These are phyloP conservation scores for Teleopsis dalmanni DNA, from an alignment of 1,140 invertebrate genomes.

Conservation along the genomic window DNA sequence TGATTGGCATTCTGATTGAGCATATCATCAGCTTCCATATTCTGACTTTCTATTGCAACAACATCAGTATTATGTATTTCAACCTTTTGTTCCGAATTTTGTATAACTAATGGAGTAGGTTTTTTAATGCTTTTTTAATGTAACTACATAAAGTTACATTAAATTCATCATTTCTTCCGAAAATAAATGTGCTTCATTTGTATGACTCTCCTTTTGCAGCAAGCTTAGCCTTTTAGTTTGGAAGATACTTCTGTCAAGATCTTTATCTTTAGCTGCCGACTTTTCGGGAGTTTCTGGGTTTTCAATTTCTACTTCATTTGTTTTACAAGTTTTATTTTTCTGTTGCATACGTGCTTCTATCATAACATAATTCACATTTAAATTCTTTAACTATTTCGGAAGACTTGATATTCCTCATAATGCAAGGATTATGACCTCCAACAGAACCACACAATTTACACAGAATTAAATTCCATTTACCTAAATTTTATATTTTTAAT, in stretches of 20 bases:
- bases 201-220: neutral
- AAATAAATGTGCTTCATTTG: neutral
- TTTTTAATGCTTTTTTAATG: too few species aligned
- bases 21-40: too few species aligned
- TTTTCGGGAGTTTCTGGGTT: neutral
- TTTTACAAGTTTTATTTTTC: too few species aligned
- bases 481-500: constrained; percentile 1
- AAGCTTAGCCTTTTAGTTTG: neutral
- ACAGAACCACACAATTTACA: constrained; percentile 9
- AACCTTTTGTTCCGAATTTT: too few species aligned
- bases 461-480: constrained; percentile 8
- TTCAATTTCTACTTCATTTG: too few species aligned
- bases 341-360: constrained; percentile 3
- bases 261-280: neutral
- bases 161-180: neutral
- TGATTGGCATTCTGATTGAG: too few species aligned
- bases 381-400: neutral
- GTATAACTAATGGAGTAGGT: too few species aligned
- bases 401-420: constrained; percentile 1
- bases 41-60: too few species aligned
- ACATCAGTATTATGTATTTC: too few species aligned
- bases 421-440: constrained; percentile 11
- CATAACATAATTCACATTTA: constrained; percentile 7
- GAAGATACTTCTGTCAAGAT: constrained; percentile 3
- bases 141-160: too few species aligned